Base-by-base conservation (phyloP, 2,888 invertebrate species). In the Schrankia costaestrigalis region DNA sequence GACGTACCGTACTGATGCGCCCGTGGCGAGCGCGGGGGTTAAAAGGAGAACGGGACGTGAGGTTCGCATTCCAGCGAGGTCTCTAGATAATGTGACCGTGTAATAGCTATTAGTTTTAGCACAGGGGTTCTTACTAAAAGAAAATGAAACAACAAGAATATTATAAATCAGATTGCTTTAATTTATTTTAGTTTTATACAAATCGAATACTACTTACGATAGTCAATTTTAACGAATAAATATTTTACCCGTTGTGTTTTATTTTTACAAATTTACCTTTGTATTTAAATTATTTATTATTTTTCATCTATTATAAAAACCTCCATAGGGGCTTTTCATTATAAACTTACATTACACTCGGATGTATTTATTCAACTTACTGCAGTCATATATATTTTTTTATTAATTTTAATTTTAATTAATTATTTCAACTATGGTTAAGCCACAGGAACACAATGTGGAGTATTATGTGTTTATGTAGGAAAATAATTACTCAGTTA, bases 131-230 rank as follows among this genome's bases (percentile, higher is more conserved):
- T n/a, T n/a, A n/a, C n/a, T n/a, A n/a, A n/a, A n/a, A n/a, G n/a
- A 13, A 56, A 84, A 81, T 78, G 52, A 87, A 85, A 88, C 81
- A 53, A 65, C 63, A 46, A 3, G 3, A 15, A 30, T 80, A 83
- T 78, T 87, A 89, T 85, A 88, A 89, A 88, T 85, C 84, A 85
- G 87, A 88, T 88, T 81, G 86, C 82, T 89, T 89, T 89, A 89
- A 83, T 89, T 85, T 86, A 79, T 73, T 77, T 78, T 79, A 86
- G 66, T 89, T 87, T 88, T 88, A 87, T 89, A 89, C 87, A 89
- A 88, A 88, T 86, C 82, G 86, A 89, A 78, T 84, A 76, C 88
- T 88, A 88, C 87, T 86, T 84, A 82, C 78, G 81, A 76, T 86
- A 88, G 78, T 83, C 77, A 83, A 85, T 88, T 76, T 83, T 84